A percentile compares a stretch with the other conserved stretches of the same genome.
These are phyloP conservation scores for Toxotes lorentzi DNA, from an alignment of 2,797 vertebrate species.

Conservation along the genomic window DNA sequence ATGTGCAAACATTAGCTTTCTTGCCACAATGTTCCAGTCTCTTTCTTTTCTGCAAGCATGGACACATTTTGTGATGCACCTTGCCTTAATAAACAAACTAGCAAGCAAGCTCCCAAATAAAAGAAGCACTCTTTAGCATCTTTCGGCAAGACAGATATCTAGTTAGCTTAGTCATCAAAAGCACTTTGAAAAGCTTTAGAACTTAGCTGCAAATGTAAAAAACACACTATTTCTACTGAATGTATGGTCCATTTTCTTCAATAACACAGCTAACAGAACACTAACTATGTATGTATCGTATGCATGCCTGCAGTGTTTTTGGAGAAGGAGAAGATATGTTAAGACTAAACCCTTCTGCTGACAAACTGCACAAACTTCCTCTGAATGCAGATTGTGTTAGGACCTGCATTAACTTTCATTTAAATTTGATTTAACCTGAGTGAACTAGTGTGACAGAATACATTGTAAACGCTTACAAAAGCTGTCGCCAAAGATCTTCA, in stretches of 20 bases:
- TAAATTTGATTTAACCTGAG: conserved; percentile 30
- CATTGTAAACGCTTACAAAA: conserved; percentile 40
- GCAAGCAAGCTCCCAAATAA: neutral
- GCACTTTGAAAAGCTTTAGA: neutral
- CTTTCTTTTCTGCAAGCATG: neutral
- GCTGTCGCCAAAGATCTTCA: neutral
- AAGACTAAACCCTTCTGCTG: conserved; percentile 17
- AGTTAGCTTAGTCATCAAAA: neutral
- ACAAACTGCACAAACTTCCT: conserved; percentile 14
- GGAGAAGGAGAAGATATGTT: conserved; percentile 9
- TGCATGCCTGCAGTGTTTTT: conserved; percentile 5
- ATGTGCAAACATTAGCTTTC: conserved; percentile 11
- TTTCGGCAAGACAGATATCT: neutral
- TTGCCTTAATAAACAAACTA: neutral
- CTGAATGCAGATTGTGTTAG: conserved; percentile 15
- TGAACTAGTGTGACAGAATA: conserved; percentile 28
- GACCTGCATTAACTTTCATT: conserved; percentile 13
- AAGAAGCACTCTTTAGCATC: neutral
- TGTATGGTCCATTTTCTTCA: neutral
- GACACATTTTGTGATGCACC: neutral
- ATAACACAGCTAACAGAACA: neutral
- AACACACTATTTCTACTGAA: neutral
- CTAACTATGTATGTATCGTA: neutral
- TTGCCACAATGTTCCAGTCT: neutral
- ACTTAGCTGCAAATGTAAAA: neutral